Conservation (phyloP, 2,797 vertebrate genomes). For the Bucorvus abyssinicus region DNA sequence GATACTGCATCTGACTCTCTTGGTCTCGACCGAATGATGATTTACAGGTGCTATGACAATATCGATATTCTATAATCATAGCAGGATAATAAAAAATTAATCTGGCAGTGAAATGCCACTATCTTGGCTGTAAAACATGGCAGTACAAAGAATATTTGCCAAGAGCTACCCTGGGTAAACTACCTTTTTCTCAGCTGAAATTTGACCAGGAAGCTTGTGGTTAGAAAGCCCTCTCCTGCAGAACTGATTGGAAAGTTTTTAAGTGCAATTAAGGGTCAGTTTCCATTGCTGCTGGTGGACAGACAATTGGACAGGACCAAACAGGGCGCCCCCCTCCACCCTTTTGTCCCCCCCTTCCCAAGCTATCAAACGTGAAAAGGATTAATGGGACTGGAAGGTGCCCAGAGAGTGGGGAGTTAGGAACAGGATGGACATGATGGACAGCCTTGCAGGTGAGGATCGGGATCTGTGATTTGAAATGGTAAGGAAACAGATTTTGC, state of each 20-base stretch:
- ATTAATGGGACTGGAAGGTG: not conserved
- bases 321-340: rapidly evolving
- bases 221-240: not conserved
- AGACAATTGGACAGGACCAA: not conserved
- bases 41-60: not conserved
- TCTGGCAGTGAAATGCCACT: not conserved
- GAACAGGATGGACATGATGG: not conserved
- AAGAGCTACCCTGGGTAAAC: not conserved
- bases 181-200: not conserved
- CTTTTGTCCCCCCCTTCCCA: not conserved
- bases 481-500: not conserved
- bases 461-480: not conserved
- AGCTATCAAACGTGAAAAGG: not conserved
- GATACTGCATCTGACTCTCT: not conserved
- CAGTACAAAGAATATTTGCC: not conserved
- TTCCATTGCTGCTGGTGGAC: not conserved
- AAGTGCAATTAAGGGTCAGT: not conserved
- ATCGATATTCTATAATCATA: not conserved
- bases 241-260: not conserved
- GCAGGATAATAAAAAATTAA: not conserved
- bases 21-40: not conserved
- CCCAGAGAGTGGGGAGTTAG: rapidly evolving
- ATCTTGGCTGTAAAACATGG: not conserved
- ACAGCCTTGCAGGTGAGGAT: not conserved
- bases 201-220: not conserved